Evolutionary conservation across 1,140 invertebrate species (phyloP).

Genomic region (Drosophila carrolli): DNA sequence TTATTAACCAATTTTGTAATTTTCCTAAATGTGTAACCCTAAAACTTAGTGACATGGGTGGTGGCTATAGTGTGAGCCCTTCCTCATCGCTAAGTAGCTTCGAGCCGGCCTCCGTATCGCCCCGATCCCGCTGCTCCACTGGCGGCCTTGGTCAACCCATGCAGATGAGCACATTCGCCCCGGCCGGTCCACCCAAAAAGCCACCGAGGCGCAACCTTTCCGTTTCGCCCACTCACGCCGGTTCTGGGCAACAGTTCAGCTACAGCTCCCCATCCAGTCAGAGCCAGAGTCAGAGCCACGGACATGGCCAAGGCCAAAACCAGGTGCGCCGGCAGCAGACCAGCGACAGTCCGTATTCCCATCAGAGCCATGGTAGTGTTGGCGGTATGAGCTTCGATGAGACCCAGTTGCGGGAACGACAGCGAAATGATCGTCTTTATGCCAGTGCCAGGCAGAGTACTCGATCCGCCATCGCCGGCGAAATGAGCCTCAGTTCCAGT

Average conservation of each 20-base stretch:
- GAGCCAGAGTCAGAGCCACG: constrained; percentile 53
- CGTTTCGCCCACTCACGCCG: constrained; percentile 88
- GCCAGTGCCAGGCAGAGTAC: constrained; percentile 77
- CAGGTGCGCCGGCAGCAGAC: constrained; percentile 58
- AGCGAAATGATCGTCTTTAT: constrained; percentile 72
- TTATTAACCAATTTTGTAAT: not conserved
- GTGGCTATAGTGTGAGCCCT: constrained; percentile 72
- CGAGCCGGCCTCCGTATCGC: constrained; percentile 84
- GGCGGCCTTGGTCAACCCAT: constrained; percentile 62
- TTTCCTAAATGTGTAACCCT: not conserved
- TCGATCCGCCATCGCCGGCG: constrained; percentile 60
- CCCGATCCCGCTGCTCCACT: constrained; percentile 76
- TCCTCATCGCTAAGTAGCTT: constrained; percentile 84
- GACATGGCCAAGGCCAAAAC: constrained; percentile 40
- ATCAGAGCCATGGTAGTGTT: constrained; percentile 78
- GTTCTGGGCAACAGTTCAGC: constrained; percentile 67
- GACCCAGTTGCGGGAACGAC: constrained; percentile 69
- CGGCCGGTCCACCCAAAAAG: constrained; percentile 94
- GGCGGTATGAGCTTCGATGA: constrained; percentile 81
- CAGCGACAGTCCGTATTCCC: constrained; percentile 75
- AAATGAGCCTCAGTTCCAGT: constrained; percentile 70
- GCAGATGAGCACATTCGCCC: constrained; percentile 81
- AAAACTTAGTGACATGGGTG: constrained; percentile 62
- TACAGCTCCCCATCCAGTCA: constrained; percentile 78
- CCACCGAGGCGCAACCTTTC: constrained; percentile 93